These are phyloP conservation scores for Diabrotica virgifera DNA, from an alignment of 1,140 invertebrate genomes.

Conservation along the genomic window DNA sequence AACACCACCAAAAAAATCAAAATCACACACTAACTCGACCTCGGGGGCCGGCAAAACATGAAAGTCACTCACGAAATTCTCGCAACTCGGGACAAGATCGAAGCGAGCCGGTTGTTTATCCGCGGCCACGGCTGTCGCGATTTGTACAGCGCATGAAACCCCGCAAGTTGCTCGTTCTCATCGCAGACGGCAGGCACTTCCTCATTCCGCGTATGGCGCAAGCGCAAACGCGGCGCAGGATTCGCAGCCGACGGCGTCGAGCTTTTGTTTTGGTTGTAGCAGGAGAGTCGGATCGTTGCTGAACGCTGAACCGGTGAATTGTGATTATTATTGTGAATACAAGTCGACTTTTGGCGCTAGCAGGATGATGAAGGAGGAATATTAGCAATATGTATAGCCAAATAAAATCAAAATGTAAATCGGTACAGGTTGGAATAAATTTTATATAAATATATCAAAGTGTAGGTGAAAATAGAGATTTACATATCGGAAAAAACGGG, in stretches of 20 bases:
- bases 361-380: too few species aligned
- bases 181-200: conserved; percentile 12
- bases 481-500: too few species aligned
- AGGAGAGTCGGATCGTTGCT: not conserved
- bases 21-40: conserved; percentile 9
- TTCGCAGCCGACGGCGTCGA: not conserved
- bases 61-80: not conserved
- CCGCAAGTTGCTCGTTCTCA: not conserved
- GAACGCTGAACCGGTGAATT: not conserved
- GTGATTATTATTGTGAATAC: too few species aligned
- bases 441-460: too few species aligned
- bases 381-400: too few species aligned
- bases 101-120: conserved; percentile 4
- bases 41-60: not conserved
- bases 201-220: conserved; percentile 13
- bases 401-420: too few species aligned
- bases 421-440: too few species aligned
- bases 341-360: too few species aligned
- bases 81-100: not conserved
- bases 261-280: conserved; percentile 5
- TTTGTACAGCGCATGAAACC: conserved; percentile 14
- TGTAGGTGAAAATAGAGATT: too few species aligned
- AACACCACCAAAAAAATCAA: not conserved
- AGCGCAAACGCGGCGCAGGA: conserved; percentile 6
- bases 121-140: conserved; percentile 14